phyloP scores from a whole-genome alignment of 2,113 vertebrate genomes.

The Mungos mungo region DNA sequence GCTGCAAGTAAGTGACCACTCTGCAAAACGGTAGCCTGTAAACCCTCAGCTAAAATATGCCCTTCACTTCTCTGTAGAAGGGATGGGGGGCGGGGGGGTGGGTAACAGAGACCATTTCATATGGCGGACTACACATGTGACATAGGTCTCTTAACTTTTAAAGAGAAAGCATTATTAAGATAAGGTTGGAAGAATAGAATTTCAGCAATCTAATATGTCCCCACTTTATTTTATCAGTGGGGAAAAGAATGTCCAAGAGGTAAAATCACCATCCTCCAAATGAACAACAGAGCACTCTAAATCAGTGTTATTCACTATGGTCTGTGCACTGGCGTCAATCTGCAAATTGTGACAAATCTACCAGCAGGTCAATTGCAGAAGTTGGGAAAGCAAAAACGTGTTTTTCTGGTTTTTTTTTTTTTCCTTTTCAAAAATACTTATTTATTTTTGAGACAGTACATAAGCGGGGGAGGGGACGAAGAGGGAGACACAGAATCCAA shows the following conservation, averaged over 20 bases:
- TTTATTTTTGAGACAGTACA: too few relatives aligned
- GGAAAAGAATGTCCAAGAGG: neutral
- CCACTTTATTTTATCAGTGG: neutral
- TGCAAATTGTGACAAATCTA: neutral
- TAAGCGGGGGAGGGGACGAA: too few relatives aligned
- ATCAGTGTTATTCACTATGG: neutral
- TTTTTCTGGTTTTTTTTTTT: too few relatives aligned
- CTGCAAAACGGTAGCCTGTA: neutral
- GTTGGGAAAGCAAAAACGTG: neutral
- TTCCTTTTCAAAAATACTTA: too few relatives aligned
- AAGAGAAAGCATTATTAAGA: neutral
- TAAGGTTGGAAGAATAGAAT: neutral
- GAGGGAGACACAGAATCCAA: too few relatives aligned
- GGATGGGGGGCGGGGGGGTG: too few relatives aligned
- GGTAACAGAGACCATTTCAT: neutral
- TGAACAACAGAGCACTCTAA: neutral
- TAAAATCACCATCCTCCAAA: neutral
- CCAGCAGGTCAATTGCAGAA: neutral
- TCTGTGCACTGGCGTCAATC: rapidly evolving
- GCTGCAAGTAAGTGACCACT: neutral
- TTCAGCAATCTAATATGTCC: neutral
- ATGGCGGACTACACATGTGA: neutral
- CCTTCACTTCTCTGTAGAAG: neutral
- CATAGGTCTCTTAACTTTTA: neutral
- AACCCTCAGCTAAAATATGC: neutral